Conservation (phyloP, 2,797 vertebrate species). For the Chlorospingus semifuscus region DNA sequence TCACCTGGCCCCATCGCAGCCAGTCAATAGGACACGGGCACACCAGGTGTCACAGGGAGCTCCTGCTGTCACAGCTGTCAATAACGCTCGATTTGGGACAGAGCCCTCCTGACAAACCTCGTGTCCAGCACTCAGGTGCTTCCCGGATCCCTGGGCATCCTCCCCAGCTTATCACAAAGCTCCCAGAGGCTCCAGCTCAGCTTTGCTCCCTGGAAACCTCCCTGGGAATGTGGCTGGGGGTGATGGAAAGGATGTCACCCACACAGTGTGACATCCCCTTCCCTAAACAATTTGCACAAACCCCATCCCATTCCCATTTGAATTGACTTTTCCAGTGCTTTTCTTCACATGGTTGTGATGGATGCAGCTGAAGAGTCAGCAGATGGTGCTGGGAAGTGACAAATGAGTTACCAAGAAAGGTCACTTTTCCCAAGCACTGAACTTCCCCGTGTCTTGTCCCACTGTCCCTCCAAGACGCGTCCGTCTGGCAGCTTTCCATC, state of each 20-base stretch:
- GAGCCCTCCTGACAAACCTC: background rate
- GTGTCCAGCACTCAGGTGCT: background rate
- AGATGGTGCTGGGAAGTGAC: constrained; percentile 67
- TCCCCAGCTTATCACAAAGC: constrained; percentile 28
- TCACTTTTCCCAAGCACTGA: constrained; percentile 49
- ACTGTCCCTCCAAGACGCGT: background rate
- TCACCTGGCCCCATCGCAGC: background rate
- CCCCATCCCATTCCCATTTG: constrained; percentile 1
- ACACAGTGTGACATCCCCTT: background rate
- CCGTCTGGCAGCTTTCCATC: constrained; percentile 24
- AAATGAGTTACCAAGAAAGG: constrained; percentile 66
- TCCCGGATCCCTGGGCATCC: constrained; percentile 47
- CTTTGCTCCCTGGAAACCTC: constrained; percentile 22
- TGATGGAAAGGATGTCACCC: background rate
- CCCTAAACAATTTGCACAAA: background rate
- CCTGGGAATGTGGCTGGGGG: background rate
- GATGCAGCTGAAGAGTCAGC: constrained; percentile 65
- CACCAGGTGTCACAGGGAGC: background rate
- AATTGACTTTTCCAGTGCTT: constrained; percentile 55
- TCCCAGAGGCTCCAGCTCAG: background rate
- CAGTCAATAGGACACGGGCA: background rate
- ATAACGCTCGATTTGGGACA: constrained; percentile 21
- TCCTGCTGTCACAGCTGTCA: constrained; percentile 24
- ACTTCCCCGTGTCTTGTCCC: constrained; percentile 4
- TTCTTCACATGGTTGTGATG: constrained; percentile 13